These are phyloP conservation scores for Holothuria glaberrima DNA, from an alignment of 35 echinoderm and acorn worm genomes.

Conservation along the genomic window DNA sequence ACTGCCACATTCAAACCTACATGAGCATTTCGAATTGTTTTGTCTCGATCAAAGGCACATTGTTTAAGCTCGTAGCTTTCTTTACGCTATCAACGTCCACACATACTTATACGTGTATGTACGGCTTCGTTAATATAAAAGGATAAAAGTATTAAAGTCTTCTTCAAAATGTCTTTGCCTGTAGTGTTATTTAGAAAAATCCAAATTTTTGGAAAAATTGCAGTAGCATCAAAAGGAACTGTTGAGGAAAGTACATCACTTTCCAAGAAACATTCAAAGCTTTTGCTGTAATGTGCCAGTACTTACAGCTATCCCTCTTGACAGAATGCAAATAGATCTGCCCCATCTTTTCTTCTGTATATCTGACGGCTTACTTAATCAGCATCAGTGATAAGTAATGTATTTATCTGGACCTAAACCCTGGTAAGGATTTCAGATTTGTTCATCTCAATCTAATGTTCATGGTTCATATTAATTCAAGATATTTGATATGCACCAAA, in stretches of 20 bases:
- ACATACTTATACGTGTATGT: not conserved
- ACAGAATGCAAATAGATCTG: slow-evolving; percentile 2
- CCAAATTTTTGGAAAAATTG: slow-evolving; percentile 1
- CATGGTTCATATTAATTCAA: not conserved
- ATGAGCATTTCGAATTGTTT: too few species aligned
- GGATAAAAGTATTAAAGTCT: too few species aligned
- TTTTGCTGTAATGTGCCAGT: not conserved
- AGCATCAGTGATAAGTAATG: not conserved
- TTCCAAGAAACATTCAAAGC: not conserved
- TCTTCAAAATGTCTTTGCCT: slow-evolving; percentile 1
- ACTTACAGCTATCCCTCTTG: not conserved
- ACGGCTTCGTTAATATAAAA: not conserved
- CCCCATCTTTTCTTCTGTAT: slow-evolving; percentile 1
- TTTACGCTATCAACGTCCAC: not conserved
- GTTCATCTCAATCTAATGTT: not conserved
- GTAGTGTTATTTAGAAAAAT: slow-evolving; percentile 11
- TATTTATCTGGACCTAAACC: not conserved
- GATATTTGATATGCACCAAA: too few species aligned
- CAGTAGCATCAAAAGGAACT: not conserved
- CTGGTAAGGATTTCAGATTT: not conserved
- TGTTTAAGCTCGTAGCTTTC: not conserved
- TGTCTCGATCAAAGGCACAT: slow-evolving; percentile 11
- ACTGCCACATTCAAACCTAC: too few species aligned
- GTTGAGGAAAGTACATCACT: not conserved
- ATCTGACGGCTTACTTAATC: not conserved